Percentiles rank a stretch among this genome's conserved stretches.
phyloP scores from a whole-genome alignment of 2,113 vertebrate species.

The Hystrix brachyura region DNA sequence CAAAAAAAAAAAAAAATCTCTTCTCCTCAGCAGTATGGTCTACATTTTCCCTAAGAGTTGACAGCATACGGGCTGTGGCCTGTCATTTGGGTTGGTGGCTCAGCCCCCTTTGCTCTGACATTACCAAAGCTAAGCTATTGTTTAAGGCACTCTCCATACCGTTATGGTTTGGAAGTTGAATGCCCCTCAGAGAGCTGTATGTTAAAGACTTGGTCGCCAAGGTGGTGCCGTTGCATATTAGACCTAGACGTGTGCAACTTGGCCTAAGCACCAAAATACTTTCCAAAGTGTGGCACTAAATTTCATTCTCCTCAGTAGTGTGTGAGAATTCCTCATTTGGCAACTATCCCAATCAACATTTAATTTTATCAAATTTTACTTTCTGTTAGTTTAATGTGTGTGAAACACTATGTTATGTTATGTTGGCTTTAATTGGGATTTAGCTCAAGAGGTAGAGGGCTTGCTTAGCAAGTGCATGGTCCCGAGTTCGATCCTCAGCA shows the following conservation, averaged over 20 bases:
- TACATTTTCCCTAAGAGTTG: background rate
- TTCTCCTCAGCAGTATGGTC: background rate
- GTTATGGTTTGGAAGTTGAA: background rate
- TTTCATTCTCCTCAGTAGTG: background rate
- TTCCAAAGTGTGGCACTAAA: background rate
- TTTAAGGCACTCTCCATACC: background rate
- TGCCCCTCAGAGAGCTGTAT: background rate
- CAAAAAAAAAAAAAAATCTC: background rate
- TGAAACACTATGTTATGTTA: background rate
- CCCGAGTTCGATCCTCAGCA: too few species aligned
- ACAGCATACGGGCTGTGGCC: background rate
- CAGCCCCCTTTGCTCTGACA: rapidly evolving
- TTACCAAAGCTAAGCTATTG: background rate
- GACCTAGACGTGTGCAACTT: background rate
- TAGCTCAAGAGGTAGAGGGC: too few species aligned
- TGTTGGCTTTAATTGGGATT: background rate
- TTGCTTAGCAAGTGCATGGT: too few species aligned
- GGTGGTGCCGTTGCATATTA: background rate
- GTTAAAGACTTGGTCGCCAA: background rate
- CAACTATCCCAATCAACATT: background rate
- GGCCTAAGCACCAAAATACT: background rate
- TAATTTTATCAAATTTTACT: background rate
- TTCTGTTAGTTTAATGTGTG: background rate
- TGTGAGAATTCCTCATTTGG: background rate
- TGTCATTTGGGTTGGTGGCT: background rate